Conservation (phyloP, 2,113 vertebrate species). For the Anser brachyrhynchus region DNA sequence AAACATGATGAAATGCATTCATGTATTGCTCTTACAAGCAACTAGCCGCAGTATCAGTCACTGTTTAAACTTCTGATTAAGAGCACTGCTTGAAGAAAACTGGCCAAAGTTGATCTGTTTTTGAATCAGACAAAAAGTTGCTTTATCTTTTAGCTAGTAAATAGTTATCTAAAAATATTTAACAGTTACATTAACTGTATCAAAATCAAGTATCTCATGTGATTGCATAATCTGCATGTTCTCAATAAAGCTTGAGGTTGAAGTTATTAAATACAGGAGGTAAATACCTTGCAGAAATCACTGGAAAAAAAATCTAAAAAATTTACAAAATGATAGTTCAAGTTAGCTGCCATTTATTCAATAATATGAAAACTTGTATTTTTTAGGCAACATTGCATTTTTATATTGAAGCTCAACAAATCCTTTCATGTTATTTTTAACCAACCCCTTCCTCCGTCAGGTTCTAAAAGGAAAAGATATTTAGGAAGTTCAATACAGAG, state of each 20-base stretch:
- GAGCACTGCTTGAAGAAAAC: not conserved
- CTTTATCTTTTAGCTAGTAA: not conserved
- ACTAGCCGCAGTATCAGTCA: not conserved
- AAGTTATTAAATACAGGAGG: not conserved
- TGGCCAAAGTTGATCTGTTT: not conserved
- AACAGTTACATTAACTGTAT: not conserved
- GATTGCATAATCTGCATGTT: not conserved
- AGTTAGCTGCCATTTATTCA: not conserved
- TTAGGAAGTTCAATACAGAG: not conserved
- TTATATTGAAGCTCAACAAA: not conserved
- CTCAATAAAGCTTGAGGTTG: not conserved
- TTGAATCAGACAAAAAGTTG: not conserved
- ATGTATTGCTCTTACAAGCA: not conserved
- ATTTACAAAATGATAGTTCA: not conserved
- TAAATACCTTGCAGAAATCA: not conserved
- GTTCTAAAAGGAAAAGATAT: not conserved
- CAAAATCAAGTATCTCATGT: not conserved
- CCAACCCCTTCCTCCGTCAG: not conserved
- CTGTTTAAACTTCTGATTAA: not conserved
- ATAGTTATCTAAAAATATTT: not conserved
- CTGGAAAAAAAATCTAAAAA: not conserved
- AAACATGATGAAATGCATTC: accelerated
- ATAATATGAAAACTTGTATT: not conserved
- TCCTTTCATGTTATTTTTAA: constrained; percentile 46
- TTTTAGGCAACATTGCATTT: not conserved